A percentile compares a stretch with the other conserved stretches of the same genome.
Conservation (phyloP, 2,888 invertebrate genomes). For the Pollenia amentaria region DNA sequence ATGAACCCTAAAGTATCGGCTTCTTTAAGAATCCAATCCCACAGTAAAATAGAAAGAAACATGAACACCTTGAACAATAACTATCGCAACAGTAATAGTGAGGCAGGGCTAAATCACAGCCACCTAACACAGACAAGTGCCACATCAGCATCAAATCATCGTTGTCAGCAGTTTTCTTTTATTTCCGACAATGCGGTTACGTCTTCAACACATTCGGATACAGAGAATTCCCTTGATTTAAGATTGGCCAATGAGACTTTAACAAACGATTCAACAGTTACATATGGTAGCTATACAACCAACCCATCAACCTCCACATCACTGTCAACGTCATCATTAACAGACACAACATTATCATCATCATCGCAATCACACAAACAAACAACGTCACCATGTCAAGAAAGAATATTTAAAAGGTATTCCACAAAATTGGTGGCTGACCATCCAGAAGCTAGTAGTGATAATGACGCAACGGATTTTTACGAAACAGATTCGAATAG, state of each 20-base stretch:
- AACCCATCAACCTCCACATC: conserved; percentile 52
- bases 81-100: conserved; percentile 1
- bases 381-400: conserved; percentile 54
- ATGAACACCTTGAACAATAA: neutral
- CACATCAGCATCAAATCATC: conserved; percentile 40
- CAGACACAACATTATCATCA: conserved; percentile 66
- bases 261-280: conserved; percentile 46
- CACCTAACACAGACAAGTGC: conserved; percentile 24
- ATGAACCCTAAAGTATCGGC: conserved; percentile 67
- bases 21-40: conserved; percentile 44
- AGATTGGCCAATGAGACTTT: conserved; percentile 41
- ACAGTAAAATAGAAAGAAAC: conserved; percentile 5
- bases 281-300: conserved; percentile 57
- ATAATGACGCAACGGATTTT: conserved; percentile 31
- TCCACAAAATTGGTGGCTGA: conserved; percentile 7
- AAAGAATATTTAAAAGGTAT: conserved; percentile 40
- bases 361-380: conserved; percentile 58
- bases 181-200: conserved; percentile 67
- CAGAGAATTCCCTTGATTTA: conserved; percentile 47
- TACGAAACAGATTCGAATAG: conserved; percentile 41
- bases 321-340: conserved; percentile 52
- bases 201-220: conserved; percentile 61
- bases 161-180: conserved; percentile 36
- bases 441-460: neutral
- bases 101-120: conserved; percentile 27